These are phyloP conservation scores for Atethmia centrago DNA, from an alignment of 2,888 invertebrate genomes.

Conservation along the genomic window DNA sequence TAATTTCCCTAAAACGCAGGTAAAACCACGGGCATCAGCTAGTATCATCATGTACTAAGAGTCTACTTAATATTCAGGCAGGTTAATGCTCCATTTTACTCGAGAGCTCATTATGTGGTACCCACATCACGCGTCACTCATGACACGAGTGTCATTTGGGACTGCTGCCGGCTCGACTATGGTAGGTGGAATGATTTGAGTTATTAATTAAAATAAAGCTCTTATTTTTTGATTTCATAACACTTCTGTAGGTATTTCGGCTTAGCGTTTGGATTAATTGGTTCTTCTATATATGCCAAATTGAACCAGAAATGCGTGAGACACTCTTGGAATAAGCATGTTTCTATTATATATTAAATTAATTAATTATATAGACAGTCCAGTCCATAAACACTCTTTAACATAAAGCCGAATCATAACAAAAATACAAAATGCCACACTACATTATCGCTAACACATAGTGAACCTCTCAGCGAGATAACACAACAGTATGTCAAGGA, in stretches of 20 bases:
- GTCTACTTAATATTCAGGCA: constrained; percentile 35
- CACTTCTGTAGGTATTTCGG: background rate
- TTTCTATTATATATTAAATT: too few species aligned
- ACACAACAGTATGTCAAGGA: constrained; percentile 58
- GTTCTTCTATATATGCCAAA: background rate
- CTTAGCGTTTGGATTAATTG: background rate
- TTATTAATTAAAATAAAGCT: constrained; percentile 26
- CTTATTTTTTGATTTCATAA: constrained; percentile 1
- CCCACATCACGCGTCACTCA: constrained; percentile 47
- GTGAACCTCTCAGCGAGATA: constrained; percentile 53
- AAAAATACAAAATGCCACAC: constrained; percentile 9
- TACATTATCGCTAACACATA: constrained; percentile 40
- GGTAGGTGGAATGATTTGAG: constrained; percentile 13
- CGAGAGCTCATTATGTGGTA: constrained; percentile 32
- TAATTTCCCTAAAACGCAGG: background rate
- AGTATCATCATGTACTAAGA: background rate
- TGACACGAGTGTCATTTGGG: constrained; percentile 23
- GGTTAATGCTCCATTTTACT: constrained; percentile 27
- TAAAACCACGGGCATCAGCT: background rate
- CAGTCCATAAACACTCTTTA: background rate
- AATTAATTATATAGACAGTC: background rate
- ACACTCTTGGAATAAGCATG: background rate
- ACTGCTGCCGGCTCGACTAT: background rate
- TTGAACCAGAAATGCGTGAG: background rate
- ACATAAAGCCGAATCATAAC: constrained; percentile 1